Conservation (phyloP, 2,113 vertebrate genomes). For the Festucalex cinctus region DNA sequence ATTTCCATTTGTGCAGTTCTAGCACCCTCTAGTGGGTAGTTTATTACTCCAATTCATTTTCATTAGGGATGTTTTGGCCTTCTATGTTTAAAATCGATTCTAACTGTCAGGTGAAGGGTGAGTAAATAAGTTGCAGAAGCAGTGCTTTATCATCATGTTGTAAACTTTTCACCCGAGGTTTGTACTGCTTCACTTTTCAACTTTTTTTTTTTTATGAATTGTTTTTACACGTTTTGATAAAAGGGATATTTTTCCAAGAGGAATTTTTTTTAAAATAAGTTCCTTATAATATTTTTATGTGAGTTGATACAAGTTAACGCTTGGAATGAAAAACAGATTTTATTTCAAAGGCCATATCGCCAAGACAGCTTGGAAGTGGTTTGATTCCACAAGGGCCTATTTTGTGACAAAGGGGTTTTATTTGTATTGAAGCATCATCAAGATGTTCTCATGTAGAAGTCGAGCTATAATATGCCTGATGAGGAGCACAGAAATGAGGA, state of each 20-base stretch:
- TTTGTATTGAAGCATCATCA: slow-evolving; percentile 30
- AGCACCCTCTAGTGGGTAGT: too few species aligned
- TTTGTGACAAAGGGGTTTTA: slow-evolving; percentile 26
- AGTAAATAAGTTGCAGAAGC: too few species aligned
- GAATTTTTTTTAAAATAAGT: neutral
- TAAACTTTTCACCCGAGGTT: too few species aligned
- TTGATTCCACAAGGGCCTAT: slow-evolving; percentile 21
- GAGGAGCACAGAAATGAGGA: slow-evolving; percentile 23
- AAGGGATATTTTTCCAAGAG: neutral
- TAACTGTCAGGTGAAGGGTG: too few species aligned
- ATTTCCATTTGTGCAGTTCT: too few species aligned
- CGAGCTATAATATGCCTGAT: slow-evolving; percentile 24
- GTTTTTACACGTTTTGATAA: neutral
- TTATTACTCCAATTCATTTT: too few species aligned
- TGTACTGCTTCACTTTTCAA: too few species aligned
- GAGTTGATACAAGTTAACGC: neutral
- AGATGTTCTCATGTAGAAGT: slow-evolving; percentile 25
- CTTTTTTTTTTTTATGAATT: neutral
- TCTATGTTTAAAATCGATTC: too few species aligned
- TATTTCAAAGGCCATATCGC: neutral
- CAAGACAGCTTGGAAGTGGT: slow-evolving; percentile 35
- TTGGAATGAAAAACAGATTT: neutral
- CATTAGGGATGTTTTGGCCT: too few species aligned
- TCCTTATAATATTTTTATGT: neutral
- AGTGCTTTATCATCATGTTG: too few species aligned